Conservation (phyloP, 2,113 vertebrate species). For the Myodes glareolus region DNA sequence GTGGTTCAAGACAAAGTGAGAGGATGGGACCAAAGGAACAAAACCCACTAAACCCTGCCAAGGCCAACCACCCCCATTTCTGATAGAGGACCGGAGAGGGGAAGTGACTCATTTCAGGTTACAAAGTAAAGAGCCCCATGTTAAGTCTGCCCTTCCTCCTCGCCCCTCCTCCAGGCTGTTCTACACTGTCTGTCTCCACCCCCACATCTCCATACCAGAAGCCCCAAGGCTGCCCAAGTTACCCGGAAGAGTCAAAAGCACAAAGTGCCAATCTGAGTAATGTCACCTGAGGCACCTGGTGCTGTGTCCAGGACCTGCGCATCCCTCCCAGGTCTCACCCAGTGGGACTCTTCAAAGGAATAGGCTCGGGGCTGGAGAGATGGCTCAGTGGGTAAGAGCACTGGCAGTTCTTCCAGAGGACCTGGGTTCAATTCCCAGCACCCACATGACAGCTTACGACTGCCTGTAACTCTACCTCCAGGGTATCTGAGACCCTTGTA, state of each 20-base stretch:
- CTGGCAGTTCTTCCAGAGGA: too few relatives aligned
- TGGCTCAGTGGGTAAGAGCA: too few relatives aligned
- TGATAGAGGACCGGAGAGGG: not conserved
- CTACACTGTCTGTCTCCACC: rapidly evolving
- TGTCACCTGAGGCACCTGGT: not conserved
- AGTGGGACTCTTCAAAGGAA: not conserved
- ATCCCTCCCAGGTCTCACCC: not conserved
- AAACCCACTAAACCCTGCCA: not conserved
- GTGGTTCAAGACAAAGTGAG: not conserved
- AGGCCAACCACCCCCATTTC: not conserved
- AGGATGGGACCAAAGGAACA: not conserved
- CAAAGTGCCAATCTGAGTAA: not conserved
- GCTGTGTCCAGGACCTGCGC: not conserved
- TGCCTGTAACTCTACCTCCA: too few relatives aligned
- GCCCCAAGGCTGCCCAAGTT: not conserved
- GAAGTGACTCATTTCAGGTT: not conserved
- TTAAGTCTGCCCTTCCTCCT: not conserved
- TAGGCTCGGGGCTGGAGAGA: not conserved
- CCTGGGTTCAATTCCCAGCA: too few relatives aligned
- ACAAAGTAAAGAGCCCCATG: not conserved
- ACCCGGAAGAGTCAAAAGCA: not conserved
- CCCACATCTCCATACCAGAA: not conserved
- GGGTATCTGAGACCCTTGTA: too few relatives aligned
- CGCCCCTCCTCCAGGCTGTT: not conserved
- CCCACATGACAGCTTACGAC: too few relatives aligned